Evolutionary conservation across 2,888 invertebrate species (phyloP).

Genomic region (Rhingia rostrata): DNA sequence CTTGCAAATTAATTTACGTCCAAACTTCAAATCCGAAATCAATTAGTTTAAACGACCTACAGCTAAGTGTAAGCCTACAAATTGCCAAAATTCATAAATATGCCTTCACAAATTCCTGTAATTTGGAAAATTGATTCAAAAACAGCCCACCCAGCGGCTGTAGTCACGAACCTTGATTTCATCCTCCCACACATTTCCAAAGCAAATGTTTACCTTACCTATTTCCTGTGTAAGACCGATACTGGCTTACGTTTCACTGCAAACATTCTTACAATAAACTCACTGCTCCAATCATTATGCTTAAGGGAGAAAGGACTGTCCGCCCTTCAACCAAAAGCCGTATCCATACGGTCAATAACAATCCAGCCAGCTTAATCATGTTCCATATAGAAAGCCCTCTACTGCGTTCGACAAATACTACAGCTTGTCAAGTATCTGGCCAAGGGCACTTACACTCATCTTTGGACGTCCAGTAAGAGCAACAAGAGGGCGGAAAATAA

Average conservation of each 20-base stretch:
- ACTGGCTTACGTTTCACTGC: not conserved
- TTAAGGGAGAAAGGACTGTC: not conserved
- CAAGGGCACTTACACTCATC: conserved; percentile 1
- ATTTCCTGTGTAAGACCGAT: too few species aligned
- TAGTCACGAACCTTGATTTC: too few species aligned
- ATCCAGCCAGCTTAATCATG: not conserved
- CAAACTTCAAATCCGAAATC: too few species aligned
- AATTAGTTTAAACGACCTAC: too few species aligned
- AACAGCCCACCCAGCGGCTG: too few species aligned
- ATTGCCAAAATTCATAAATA: too few species aligned
- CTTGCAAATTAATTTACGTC: too few species aligned
- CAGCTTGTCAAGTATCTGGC: conserved; percentile 1
- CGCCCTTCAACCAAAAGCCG: not conserved
- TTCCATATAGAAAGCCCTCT: not conserved
- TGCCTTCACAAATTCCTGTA: too few species aligned
- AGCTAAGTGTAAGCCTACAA: too few species aligned
- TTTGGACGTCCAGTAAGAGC: not conserved
- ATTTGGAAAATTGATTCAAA: too few species aligned
- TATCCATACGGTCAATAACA: not conserved
- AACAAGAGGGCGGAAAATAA: not conserved
- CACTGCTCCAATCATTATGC: conserved; percentile 14
- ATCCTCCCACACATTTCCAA: too few species aligned
- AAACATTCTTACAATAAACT: not conserved
- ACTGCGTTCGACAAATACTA: not conserved
- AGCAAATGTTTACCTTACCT: too few species aligned